phyloP scores from a whole-genome alignment of 2,888 invertebrate species.

The Drosophila colorata region DNA sequence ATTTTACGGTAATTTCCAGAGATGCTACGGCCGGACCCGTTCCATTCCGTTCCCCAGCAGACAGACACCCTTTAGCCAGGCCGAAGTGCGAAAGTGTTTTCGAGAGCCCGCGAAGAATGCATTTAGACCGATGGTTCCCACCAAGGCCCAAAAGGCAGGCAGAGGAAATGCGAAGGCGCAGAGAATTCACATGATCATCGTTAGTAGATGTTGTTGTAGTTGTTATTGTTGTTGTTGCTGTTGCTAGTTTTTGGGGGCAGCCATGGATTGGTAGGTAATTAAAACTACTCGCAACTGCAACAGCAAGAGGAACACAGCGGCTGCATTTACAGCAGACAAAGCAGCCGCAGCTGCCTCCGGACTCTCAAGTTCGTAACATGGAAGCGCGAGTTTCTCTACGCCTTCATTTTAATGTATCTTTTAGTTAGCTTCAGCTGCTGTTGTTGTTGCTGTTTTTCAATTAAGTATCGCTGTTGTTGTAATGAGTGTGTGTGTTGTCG shows the following conservation, averaged over 20 bases:
- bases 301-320: conserved; percentile 21
- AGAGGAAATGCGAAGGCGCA: conserved; percentile 72
- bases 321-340: conserved; percentile 58
- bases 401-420: conserved; percentile 76
- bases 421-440: conserved; percentile 51
- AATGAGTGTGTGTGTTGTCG: conserved; percentile 18
- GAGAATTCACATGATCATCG: conserved; percentile 77
- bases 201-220: conserved; percentile 52
- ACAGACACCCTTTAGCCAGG: conserved; percentile 3
- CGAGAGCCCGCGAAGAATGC: conserved; percentile 46
- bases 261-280: conserved; percentile 71
- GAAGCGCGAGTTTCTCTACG: conserved; percentile 75
- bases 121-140: conserved; percentile 52
- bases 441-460: conserved; percentile 61
- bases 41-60: conserved; percentile 9
- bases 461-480: conserved; percentile 56
- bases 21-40: conserved; percentile 36
- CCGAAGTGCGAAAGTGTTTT: conserved; percentile 53
- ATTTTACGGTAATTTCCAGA: conserved; percentile 63
- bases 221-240: conserved; percentile 22
- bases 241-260: conserved; percentile 52
- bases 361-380: conserved; percentile 52
- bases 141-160: conserved; percentile 23
- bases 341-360: conserved; percentile 27
- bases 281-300: conserved; percentile 67